Evolutionary conservation across 2,797 vertebrate genomes (phyloP).

Genomic region (Sebastes iracundus): DNA sequence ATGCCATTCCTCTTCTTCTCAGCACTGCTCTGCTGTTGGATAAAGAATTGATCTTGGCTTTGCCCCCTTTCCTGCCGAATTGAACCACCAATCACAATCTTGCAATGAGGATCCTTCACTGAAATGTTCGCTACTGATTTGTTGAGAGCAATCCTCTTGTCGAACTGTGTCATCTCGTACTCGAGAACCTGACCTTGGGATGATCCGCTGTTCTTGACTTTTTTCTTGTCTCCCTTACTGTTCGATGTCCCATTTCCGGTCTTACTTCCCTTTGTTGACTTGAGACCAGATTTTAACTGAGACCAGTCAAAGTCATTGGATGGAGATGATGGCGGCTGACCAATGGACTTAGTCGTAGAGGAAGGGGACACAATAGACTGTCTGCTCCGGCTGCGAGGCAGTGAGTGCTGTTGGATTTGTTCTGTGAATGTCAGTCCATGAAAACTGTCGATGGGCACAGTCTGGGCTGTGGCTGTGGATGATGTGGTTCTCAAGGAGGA

Average conservation of each 20-base stretch:
- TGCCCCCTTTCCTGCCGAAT: slow-evolving; percentile 87
- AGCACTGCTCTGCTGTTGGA: slow-evolving; percentile 91
- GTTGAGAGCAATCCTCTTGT: slow-evolving; percentile 89
- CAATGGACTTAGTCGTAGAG: slow-evolving; percentile 91
- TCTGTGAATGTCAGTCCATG: slow-evolving; percentile 94
- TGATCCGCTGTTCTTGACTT: slow-evolving; percentile 85
- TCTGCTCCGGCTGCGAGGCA: slow-evolving; percentile 94
- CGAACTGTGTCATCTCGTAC: slow-evolving; percentile 98
- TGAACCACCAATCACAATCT: slow-evolving; percentile 86
- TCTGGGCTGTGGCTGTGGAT: slow-evolving; percentile 96
- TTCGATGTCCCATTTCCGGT: slow-evolving; percentile 83
- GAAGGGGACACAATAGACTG: slow-evolving; percentile 96
- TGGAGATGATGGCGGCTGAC: slow-evolving; percentile 91
- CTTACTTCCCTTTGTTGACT: slow-evolving; percentile 90
- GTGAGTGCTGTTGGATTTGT: slow-evolving; percentile 97
- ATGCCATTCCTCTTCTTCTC: slow-evolving; percentile 98
- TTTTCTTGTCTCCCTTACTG: slow-evolving; percentile 90
- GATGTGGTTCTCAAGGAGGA: slow-evolving; percentile 97
- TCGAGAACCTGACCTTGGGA: slow-evolving; percentile 91
- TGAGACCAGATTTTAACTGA: slow-evolving; percentile 91
- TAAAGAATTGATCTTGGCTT: slow-evolving; percentile 89
- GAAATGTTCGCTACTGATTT: slow-evolving; percentile 85
- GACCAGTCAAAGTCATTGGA: slow-evolving; percentile 95
- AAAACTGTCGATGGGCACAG: slow-evolving; percentile 96
- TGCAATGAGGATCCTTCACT: slow-evolving; percentile 89